Percentiles rank a stretch among this genome's conserved stretches.
These are phyloP conservation scores for Bugulina stolonifera DNA, from an alignment of 2,888 invertebrate species.

Conservation along the genomic window DNA sequence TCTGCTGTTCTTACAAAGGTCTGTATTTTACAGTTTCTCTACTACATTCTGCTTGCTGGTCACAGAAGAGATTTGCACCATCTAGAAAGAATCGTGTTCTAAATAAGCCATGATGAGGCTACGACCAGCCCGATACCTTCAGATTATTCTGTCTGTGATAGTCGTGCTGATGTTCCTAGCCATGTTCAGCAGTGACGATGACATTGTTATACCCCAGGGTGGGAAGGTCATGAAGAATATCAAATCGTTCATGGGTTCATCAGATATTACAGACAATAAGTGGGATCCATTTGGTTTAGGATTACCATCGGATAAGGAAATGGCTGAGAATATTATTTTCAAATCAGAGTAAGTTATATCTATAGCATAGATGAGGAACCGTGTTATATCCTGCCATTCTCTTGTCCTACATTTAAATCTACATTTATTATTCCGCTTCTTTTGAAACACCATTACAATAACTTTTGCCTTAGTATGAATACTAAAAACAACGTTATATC, in stretches of 20 bases:
- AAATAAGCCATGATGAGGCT: neutral
- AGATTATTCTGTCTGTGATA: neutral
- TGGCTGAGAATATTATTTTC: conserved; percentile 9
- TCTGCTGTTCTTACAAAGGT: too few relatives aligned
- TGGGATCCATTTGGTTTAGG: conserved; percentile 24
- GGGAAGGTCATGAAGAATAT: conserved; percentile 23
- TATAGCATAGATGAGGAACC: neutral
- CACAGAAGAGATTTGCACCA: too few relatives aligned
- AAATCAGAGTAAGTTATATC: neutral
- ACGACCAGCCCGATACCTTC: neutral
- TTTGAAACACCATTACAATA: neutral
- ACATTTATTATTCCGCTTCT: neutral
- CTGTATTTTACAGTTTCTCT: too few relatives aligned
- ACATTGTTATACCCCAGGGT: conserved; percentile 18
- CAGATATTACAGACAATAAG: neutral
- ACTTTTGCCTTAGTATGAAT: neutral
- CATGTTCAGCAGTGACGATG: conserved; percentile 16
- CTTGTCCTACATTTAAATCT: neutral
- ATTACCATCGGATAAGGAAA: neutral
- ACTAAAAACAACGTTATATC: too few relatives aligned
- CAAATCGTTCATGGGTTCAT: conserved; percentile 18
- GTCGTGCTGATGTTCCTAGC: conserved; percentile 1
- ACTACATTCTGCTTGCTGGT: too few relatives aligned
- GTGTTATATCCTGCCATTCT: neutral
- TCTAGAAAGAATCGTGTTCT: too few relatives aligned